Conservation (phyloP, 2,113 vertebrate species). For the Syngnathus scovelli region DNA sequence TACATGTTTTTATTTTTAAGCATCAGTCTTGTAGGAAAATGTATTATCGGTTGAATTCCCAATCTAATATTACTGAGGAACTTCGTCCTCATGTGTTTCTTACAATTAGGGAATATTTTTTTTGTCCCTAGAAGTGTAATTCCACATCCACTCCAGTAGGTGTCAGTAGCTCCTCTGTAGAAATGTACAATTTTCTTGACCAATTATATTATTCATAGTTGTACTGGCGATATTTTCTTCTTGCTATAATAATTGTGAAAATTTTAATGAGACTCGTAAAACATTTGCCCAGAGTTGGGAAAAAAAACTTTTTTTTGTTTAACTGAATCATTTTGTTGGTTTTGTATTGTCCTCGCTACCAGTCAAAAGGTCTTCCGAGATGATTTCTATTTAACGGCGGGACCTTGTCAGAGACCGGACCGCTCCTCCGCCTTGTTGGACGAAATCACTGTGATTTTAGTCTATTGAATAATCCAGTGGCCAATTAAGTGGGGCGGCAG, state of each 20-base stretch:
- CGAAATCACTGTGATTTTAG: constrained; percentile 68
- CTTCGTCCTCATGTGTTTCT: too few relatives aligned
- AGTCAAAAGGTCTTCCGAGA: constrained; percentile 13
- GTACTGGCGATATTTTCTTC: too few relatives aligned
- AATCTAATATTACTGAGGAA: not conserved
- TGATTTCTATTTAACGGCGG: constrained; percentile 19
- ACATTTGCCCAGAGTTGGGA: too few relatives aligned
- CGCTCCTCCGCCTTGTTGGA: constrained; percentile 55
- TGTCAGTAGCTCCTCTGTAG: too few relatives aligned
- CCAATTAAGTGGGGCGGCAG: constrained; percentile 69
- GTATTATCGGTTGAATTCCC: not conserved
- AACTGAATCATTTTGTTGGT: not conserved
- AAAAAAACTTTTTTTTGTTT: not conserved
- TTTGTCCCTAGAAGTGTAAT: not conserved
- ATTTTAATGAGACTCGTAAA: too few relatives aligned
- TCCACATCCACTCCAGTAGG: not conserved
- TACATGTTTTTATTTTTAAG: not conserved
- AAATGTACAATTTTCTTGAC: too few relatives aligned
- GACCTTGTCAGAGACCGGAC: constrained; percentile 44
- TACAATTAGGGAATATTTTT: not conserved
- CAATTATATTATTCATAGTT: too few relatives aligned
- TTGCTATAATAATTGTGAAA: too few relatives aligned
- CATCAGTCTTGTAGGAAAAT: not conserved
- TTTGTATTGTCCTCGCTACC: constrained; percentile 5
- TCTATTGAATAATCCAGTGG: constrained; percentile 76